Evolutionary conservation across 2,113 vertebrate species (phyloP), one percentile per base, ranked within the genome.

Genomic region (Amphiprion percula): DNA sequence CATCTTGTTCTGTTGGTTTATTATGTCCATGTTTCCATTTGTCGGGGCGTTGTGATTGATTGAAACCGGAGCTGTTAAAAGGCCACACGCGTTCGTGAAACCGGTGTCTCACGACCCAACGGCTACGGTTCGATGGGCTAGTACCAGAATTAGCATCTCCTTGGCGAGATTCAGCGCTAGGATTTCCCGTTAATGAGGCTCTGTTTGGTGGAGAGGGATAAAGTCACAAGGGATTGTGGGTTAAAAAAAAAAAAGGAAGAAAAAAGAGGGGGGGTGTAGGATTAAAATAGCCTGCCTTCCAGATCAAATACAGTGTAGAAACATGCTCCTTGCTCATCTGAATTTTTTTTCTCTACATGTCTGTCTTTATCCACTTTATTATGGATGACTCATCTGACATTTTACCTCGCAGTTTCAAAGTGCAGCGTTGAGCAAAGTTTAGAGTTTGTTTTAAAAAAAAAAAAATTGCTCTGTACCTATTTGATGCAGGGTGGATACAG

Each of bases 161-260:
- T 88, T 79, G 86, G 82, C 21, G 37, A 66, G 86, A 76, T 82
- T 83, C 84, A 82, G 78, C 11, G 49, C 86, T 89, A 85, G 89
- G 85, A 86, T 94, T 92, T 93, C 90, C 90, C 68, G 61, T 89
- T 94, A 93, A 93, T 92, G 92, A 93, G 87, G 62, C 87, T 90
- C 75, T 68, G 65, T 87, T 85, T 78, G 79, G 84, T 83, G 58
- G 80, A 90, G 74, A 83, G 67, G 68, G 87, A 85, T 83, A 67
- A 68, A 84, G 72, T 83, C 88, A 79, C 86, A 61, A 63, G 82
- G 88, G 91, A 92, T 82, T 84, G 60, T 84, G 81, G 54, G 23
- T 74, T 74, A 23, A 71, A 64, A 60, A 60, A 16, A 30, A 64
- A 68, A 54, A 58, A 65, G 65, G 66, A 21, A 21, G 21, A 60